Percentiles rank a stretch among this genome's conserved stretches.
These are phyloP conservation scores for Tenualosa thibaudeaui DNA, from an alignment of 2,797 vertebrate genomes.

Conservation along the genomic window DNA sequence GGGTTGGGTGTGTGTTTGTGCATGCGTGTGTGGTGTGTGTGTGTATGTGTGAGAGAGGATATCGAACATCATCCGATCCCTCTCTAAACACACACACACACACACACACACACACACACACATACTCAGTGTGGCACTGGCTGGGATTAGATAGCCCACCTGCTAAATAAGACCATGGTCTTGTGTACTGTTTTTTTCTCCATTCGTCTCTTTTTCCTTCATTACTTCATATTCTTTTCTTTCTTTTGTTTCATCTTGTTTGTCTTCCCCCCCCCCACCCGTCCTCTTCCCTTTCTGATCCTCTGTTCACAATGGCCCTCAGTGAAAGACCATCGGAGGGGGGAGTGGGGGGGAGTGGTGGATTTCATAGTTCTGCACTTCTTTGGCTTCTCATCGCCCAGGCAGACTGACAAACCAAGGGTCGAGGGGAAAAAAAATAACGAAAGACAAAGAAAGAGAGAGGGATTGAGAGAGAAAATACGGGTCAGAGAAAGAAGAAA, in stretches of 20 bases:
- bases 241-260: background rate
- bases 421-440: background rate
- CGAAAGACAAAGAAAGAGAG: constrained; percentile 46
- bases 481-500: constrained; percentile 46
- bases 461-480: constrained; percentile 25
- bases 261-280: background rate
- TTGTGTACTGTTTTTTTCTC: constrained; percentile 56
- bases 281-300: background rate
- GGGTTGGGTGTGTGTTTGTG: background rate
- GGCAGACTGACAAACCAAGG: constrained; percentile 49
- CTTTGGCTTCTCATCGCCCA: constrained; percentile 40
- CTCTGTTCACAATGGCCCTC: constrained; percentile 62
- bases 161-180: constrained; percentile 60
- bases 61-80: constrained; percentile 26
- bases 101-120: constrained; percentile 30
- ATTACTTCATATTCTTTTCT: constrained; percentile 1
- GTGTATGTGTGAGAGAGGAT: background rate
- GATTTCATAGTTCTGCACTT: constrained; percentile 64
- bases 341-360: constrained; percentile 19
- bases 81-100: constrained; percentile 22
- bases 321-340: constrained; percentile 53
- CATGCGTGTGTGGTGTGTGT: no score
- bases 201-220: constrained; percentile 37
- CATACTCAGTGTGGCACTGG: constrained; percentile 37
- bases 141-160: constrained; percentile 69